Conservation (phyloP, 1,140 invertebrate genomes). For the Drosophila gunungcola region DNA sequence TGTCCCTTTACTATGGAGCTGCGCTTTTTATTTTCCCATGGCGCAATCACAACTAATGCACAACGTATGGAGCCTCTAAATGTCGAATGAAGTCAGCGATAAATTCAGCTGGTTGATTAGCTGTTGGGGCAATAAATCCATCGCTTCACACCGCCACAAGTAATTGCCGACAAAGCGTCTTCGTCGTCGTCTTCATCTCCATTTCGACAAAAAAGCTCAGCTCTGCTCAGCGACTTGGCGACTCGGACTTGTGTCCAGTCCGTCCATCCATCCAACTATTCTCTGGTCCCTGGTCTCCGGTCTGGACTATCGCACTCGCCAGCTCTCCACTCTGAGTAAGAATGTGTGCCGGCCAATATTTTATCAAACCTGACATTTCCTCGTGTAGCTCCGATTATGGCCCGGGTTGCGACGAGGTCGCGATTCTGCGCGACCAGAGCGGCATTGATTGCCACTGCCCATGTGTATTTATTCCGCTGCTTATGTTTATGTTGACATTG, state of each 20-base stretch:
- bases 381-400: conserved; percentile 73
- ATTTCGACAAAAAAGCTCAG: conserved; percentile 42
- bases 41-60: conserved; percentile 56
- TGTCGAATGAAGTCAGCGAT: conserved; percentile 74
- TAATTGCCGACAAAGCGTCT: conserved; percentile 73
- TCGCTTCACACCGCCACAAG: conserved; percentile 72
- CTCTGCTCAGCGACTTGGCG: conserved; percentile 3
- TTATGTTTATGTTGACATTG: conserved; percentile 73
- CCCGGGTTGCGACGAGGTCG: conserved; percentile 35
- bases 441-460: conserved; percentile 50
- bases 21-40: conserved; percentile 57
- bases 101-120: conserved; percentile 79
- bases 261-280: conserved; percentile 25
- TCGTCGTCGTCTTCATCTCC: conserved; percentile 49
- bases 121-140: conserved; percentile 74
- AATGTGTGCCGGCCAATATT: conserved; percentile 74
- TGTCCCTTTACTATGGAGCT: conserved; percentile 23
- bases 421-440: conserved; percentile 12
- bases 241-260: neutral
- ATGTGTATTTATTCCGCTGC: conserved; percentile 62
- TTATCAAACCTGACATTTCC: conserved; percentile 74
- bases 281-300: conserved; percentile 23
- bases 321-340: conserved; percentile 54
- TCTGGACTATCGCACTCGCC: conserved; percentile 10
- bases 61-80: conserved; percentile 58